Evolutionary conservation across 2,888 invertebrate species (phyloP), one percentile per base, ranked within the genome.

Genomic region (Erebia palarica): DNA sequence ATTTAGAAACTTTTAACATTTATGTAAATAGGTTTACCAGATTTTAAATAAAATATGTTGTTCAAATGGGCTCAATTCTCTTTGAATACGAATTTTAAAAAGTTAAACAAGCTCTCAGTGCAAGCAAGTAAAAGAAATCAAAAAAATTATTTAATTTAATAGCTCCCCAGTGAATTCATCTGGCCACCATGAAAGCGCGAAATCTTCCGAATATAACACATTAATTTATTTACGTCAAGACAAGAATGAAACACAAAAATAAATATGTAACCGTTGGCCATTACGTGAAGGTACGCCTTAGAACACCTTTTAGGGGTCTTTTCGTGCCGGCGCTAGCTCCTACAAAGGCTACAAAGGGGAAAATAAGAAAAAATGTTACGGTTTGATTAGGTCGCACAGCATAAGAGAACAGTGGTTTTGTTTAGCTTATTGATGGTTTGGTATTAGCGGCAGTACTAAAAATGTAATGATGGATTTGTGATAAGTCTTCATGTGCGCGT

Each of bases 191-290:
- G 91, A 88, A 85, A 85, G 91, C 91, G 89, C 88, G 86, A 92
- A 92, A 91, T 91, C 36, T 83, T 85, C 79, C 79, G 78, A 87
- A 81, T 80, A 79, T 80, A 83, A 85, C 83, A 85, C 84, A 88
- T 87, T 89, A 90, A 91, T 90, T 89, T 91, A 91, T 90, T 91
- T 89, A 90, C 87, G 91, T 91, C 92, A 91, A 84, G 86, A 86
- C 86, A 86, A 86, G 90, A 92, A 91, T 91, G 89, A 84, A 86
- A 90, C 87, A 91, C 89, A 88, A 89, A 91, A 93, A 93, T 93
- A 92, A 92, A 92, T 92, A 92, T 92, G 88, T 91, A 90, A 88
- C 87, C 84, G 88, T 86, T 85, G 87, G 86, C 87, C 86, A 88
- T 89, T 87, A 86, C 84, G 81, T 82, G 78, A 82, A 80, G 89